Conservation (phyloP, 2,113 vertebrate species). For the Cercocebus atys region DNA sequence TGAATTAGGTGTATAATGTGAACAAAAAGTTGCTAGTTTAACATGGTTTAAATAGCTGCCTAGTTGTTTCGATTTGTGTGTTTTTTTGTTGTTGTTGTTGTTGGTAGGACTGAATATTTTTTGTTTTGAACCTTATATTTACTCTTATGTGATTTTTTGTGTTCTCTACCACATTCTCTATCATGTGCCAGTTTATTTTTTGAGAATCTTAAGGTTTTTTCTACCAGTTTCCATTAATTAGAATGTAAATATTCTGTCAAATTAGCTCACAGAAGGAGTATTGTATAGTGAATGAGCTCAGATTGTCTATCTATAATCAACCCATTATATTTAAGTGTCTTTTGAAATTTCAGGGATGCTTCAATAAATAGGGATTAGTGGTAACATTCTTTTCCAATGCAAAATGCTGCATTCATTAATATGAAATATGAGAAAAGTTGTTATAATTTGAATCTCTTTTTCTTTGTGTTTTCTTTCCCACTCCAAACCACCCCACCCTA, state of each 20-base stretch:
- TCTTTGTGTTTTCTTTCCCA: neutral
- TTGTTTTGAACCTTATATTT: constrained; percentile 8
- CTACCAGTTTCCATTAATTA: constrained; percentile 28
- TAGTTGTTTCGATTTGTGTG: neutral
- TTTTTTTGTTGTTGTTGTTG: neutral
- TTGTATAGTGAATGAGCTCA: neutral
- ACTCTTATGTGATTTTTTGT: neutral
- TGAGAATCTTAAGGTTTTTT: constrained; percentile 30
- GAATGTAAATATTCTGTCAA: constrained; percentile 45
- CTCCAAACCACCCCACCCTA: neutral
- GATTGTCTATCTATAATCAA: neutral
- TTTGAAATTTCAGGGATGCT: neutral
- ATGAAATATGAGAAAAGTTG: neutral
- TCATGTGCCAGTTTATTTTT: neutral
- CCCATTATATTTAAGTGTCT: neutral
- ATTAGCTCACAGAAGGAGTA: neutral
- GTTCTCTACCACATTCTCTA: neutral
- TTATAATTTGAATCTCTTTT: neutral
- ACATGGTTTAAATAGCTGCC: neutral
- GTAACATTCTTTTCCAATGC: neutral
- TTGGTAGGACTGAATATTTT: neutral
- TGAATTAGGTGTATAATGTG: neutral
- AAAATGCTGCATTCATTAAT: constrained; percentile 25
- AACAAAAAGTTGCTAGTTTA: constrained; percentile 5
- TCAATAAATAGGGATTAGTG: neutral